A percentile compares a stretch with the other conserved stretches of the same genome.
phyloP scores from a whole-genome alignment of 2,888 invertebrate genomes.

The Andrena hattorfiana region DNA sequence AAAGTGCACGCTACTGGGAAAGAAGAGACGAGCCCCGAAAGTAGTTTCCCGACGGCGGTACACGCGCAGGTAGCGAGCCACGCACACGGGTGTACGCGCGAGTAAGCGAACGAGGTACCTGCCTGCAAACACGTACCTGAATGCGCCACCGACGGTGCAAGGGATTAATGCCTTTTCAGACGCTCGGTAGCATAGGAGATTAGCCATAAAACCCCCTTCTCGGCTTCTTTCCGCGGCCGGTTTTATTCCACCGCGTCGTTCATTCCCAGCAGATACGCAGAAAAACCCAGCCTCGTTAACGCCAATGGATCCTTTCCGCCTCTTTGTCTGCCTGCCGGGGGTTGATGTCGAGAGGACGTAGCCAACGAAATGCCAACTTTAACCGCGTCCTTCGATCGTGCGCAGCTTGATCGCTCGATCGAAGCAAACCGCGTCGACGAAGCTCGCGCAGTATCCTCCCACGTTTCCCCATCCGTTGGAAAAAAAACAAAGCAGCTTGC shows the following conservation, averaged over 20 bases:
- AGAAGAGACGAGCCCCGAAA: constrained; percentile 26
- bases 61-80: constrained; percentile 12
- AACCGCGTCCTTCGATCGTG: neutral
- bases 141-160: constrained; percentile 48
- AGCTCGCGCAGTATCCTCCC: constrained; percentile 21
- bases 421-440: neutral
- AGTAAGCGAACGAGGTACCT: constrained; percentile 66
- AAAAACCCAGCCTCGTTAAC: constrained; percentile 42
- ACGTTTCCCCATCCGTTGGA: neutral
- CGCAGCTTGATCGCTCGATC: neutral
- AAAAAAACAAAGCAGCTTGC: constrained; percentile 14
- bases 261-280: constrained; percentile 36
- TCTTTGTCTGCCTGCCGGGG: constrained; percentile 39
- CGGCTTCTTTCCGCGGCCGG: constrained; percentile 11
- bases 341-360: constrained; percentile 6
- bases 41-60: constrained; percentile 35
- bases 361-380: neutral
- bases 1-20: constrained; percentile 1
- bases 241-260: constrained; percentile 44
- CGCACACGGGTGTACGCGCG: constrained; percentile 41
- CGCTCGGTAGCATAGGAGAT: constrained; percentile 53
- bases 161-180: constrained; percentile 67
- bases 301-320: constrained; percentile 20
- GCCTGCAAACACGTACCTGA: constrained; percentile 67
- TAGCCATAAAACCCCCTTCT: constrained; percentile 55